Percentiles rank a stretch among this genome's conserved stretches.
Evolutionary conservation across 1,140 invertebrate genomes (phyloP).

Genomic region (Drosophila ironensis): DNA sequence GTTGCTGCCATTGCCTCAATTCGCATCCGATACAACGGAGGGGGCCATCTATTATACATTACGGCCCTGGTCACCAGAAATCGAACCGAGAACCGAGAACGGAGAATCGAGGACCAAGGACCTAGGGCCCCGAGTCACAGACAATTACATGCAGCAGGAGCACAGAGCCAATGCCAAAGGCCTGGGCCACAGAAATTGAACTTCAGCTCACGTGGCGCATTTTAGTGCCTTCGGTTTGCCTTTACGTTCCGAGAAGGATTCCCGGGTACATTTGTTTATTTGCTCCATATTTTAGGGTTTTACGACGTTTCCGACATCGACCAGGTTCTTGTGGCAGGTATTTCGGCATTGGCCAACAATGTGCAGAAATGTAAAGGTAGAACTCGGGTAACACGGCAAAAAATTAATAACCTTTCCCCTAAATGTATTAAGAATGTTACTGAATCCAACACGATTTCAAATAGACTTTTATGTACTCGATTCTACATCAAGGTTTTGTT

Average conservation of each 20-base stretch:
- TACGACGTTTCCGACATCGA: constrained; percentile 71
- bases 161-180: constrained; percentile 8
- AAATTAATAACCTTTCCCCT: no score
- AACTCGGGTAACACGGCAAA: background rate
- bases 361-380: constrained; percentile 6
- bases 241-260: constrained; percentile 15
- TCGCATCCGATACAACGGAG: constrained; percentile 66
- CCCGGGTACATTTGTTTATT: constrained; percentile 75
- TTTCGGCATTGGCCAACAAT: constrained; percentile 38
- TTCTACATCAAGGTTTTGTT: no score
- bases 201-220: constrained; percentile 76
- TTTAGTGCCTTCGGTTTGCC: constrained; percentile 58
- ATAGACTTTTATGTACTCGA: no score
- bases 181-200: constrained; percentile 54
- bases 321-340: constrained; percentile 74
- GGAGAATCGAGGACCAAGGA: background rate
- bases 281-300: constrained; percentile 77
- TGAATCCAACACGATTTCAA: no score
- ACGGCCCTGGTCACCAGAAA: constrained; percentile 39
- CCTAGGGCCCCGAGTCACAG: constrained; percentile 50
- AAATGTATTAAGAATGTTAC: no score
- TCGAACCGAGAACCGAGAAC: constrained; percentile 1
- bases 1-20: constrained; percentile 53
- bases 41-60: constrained; percentile 75
- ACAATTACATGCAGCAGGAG: constrained; percentile 70